These are phyloP conservation scores for Ruditapes philippinarum DNA, from an alignment of 1,140 invertebrate genomes.

Conservation along the genomic window DNA sequence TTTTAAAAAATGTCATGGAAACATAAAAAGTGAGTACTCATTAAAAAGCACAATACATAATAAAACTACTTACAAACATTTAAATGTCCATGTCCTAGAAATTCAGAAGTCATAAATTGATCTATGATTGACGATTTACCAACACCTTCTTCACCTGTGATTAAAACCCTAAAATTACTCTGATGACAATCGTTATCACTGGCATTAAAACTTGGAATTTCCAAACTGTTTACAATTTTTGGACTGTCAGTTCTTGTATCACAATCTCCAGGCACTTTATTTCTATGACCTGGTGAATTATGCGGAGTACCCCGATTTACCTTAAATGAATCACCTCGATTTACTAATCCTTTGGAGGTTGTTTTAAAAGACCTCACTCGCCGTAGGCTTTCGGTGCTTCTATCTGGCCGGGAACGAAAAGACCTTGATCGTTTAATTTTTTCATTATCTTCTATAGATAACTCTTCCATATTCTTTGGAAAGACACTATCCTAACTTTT, in stretches of 20 bases:
- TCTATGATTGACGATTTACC: conserved; percentile 95
- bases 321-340: conserved; percentile 95
- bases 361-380: conserved; percentile 95
- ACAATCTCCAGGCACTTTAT: too few species aligned
- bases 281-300: background rate
- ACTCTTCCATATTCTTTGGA: too few species aligned
- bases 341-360: conserved; percentile 94
- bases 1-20: too few species aligned
- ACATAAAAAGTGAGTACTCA: too few species aligned
- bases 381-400: conserved; percentile 14
- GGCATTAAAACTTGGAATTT: background rate
- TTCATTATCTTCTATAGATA: conserved; percentile 7
- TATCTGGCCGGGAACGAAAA: background rate
- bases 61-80: conserved; percentile 54
- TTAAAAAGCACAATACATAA: too few species aligned
- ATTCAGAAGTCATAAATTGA: conserved; percentile 97
- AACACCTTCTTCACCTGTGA: conserved; percentile 94
- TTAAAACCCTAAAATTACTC: conserved; percentile 90
- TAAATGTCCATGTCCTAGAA: conserved; percentile 95
- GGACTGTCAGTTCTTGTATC: background rate
- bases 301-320: background rate
- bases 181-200: background rate
- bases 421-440: background rate
- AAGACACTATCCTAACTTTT: too few species aligned
- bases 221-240: background rate